Base-by-base conservation (phyloP, 2,113 vertebrate genomes). In the Misgurnus anguillicaudatus region DNA sequence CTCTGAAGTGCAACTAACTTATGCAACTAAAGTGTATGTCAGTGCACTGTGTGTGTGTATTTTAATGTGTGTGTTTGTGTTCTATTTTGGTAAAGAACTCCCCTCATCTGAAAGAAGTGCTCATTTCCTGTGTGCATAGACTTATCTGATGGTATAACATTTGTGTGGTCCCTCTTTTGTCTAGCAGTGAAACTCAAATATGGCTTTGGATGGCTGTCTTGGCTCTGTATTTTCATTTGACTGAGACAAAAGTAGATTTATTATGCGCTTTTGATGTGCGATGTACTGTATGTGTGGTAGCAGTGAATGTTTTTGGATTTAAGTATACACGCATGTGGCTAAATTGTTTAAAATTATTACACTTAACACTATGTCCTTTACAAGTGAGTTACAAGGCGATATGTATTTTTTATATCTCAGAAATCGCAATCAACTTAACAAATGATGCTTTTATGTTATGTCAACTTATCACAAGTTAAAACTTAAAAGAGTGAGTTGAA, bases 21-120 rank as follows among this genome's bases (percentile, higher is more conserved):
- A 48, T 71, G 82, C 89, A 77, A 86, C 24, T 6, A 4, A 45
- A 31, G 24, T 42, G 61, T 80, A 14, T 75, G 82, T 64, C 42
- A 24, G 21, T 16, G 5, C 53, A 61, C 55, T 41, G 9, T 57
- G 60, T 73, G n/a, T n/a, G 8, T 47, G 16, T 60, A 2, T 76
- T 53, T 64, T 72, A 74, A 78, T 75, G 60, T 14, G 72, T 80
- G 62, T 66, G 65, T 67, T 36, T 84, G 70, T 71, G 36, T 76
- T 82, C 78, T 84, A 79, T 72, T 84, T 84, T 84, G 51, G 83
- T 51, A 17, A 66, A 79, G 80, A 79, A 79, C 66, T 84, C 76
- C 83, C 83, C 83, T 79, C 21, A 58, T 75, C 73, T 64, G 16
- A 75, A 24, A 75, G 60, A 76, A 60, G 36, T 75, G 77, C 78